Evolutionary conservation across 2,113 vertebrate genomes (phyloP).

Genomic region (Notarius quadriscutis): DNA sequence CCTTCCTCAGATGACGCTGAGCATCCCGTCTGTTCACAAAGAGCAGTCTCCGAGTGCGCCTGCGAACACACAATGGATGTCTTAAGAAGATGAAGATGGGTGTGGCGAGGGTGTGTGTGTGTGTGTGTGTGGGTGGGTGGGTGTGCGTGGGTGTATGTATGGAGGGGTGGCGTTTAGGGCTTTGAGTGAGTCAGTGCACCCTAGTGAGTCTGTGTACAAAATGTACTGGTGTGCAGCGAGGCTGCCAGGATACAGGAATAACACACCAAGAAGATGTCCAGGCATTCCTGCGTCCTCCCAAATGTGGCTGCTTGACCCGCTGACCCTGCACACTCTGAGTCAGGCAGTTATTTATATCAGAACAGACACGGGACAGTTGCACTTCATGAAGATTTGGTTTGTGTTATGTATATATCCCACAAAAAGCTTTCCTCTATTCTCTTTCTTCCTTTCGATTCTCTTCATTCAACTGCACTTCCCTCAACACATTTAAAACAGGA

Average conservation of each 20-base stretch:
- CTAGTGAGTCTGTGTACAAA: constrained; percentile 37
- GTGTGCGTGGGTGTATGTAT: constrained; percentile 9
- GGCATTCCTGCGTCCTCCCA: constrained; percentile 46
- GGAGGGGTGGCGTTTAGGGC: not conserved
- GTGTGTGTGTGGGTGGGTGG: constrained; percentile 5
- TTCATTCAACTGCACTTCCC: not conserved
- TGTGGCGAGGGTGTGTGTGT: constrained; percentile 24
- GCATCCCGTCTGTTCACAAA: constrained; percentile 48
- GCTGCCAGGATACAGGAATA: constrained; percentile 59
- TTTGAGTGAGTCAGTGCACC: not conserved
- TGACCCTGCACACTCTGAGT: constrained; percentile 48
- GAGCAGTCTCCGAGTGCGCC: constrained; percentile 22
- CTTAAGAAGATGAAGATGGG: constrained; percentile 41
- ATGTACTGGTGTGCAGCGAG: constrained; percentile 37
- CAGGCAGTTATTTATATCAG: constrained; percentile 60
- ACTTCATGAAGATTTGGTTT: not conserved
- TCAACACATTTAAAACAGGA: not conserved
- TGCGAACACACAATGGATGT: constrained; percentile 48
- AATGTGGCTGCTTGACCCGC: constrained; percentile 60
- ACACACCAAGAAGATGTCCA: constrained; percentile 53
- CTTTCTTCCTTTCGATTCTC: not conserved
- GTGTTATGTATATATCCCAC: constrained; percentile 2
- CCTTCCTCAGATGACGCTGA: constrained; percentile 35
- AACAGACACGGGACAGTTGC: constrained; percentile 38
- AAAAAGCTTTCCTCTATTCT: not conserved